Base-by-base conservation (phyloP, 2,113 vertebrate species). In the Ardeotis arabs region DNA sequence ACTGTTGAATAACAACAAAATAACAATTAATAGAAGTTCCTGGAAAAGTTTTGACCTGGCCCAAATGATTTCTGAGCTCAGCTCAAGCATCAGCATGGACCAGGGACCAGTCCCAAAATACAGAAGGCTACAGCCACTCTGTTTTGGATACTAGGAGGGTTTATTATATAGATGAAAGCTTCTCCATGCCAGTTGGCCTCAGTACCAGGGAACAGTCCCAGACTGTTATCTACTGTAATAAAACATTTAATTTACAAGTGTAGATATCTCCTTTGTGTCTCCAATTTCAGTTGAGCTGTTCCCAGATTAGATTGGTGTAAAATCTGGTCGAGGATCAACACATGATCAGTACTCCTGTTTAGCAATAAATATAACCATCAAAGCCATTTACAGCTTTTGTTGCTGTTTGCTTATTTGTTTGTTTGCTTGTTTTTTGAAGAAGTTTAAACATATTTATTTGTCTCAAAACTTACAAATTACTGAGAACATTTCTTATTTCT, bases 221-320 rank as follows among this genome's bases (percentile, higher is more conserved):
- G 69, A 64, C 33, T 84, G 39, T 89, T 95, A 96, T 95, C 89
- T 94, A 91, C 60, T 56, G 87, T 84, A 94, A 92, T 91, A 78
- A 97, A 96, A 84, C 81, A 81, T 64, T 92, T 90, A 58, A 92
- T 91, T 95, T 94, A 52, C 44, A 84, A 59, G 18, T 67, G 28
- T 81, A 81, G 73, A 75, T 94, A 72, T 31, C 47, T 74, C 76
- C 8, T 90, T 93, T 95, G 52, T 90, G 49, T 78, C 79, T 92
- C 79, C 0, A 1, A 74, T 89, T 95, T 96, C 83, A 81, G 56
- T 7, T 67, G 47, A 96, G 35, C 24, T 37, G 29, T 88, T 95
- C 60, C 83, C 52, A 84, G 80, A 80, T 49, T 78, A 78, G 20
- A 72, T 1, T 77, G 60, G 47, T 78, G 52, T 81, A 84, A 96